Conservation (phyloP, 2,888 invertebrate species). For the Rhogogaster chlorosoma region DNA sequence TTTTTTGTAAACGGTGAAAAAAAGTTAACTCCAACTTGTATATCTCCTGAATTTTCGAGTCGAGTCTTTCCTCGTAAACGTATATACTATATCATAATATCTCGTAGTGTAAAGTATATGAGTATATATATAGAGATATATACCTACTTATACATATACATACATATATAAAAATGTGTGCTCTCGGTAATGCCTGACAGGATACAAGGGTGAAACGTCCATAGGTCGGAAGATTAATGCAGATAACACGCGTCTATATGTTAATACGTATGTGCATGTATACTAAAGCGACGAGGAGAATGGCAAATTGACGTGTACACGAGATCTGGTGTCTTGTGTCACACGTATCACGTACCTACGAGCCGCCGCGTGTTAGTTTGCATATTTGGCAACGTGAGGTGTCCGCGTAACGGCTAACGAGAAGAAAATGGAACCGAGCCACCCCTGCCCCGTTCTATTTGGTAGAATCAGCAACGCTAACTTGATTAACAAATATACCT, state of each 20-base stretch:
- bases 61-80: too few relatives aligned
- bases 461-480: slow-evolving; percentile 25
- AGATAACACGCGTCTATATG: background rate
- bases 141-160: too few relatives aligned
- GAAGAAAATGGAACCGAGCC: slow-evolving; percentile 32
- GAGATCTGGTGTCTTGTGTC: background rate
- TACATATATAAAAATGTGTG: too few relatives aligned
- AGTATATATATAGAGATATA: too few relatives aligned
- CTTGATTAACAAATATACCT: background rate
- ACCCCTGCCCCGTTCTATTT: slow-evolving; percentile 9
- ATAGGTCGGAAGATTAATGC: background rate
- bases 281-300: background rate
- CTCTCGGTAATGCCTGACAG: background rate
- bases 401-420: slow-evolving; percentile 27
- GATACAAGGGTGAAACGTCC: background rate
- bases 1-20: too few relatives aligned
- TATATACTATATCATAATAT: too few relatives aligned
- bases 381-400: slow-evolving; percentile 32
- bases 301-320: background rate
- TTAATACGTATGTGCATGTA: background rate
- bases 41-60: too few relatives aligned
- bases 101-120: too few relatives aligned
- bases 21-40: too few relatives aligned
- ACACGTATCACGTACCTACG: slow-evolving; percentile 9
- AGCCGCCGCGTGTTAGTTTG: slow-evolving; percentile 11